Evolutionary conservation across 2,888 invertebrate species (phyloP).

Genomic region (Aproaerema taeniolella): DNA sequence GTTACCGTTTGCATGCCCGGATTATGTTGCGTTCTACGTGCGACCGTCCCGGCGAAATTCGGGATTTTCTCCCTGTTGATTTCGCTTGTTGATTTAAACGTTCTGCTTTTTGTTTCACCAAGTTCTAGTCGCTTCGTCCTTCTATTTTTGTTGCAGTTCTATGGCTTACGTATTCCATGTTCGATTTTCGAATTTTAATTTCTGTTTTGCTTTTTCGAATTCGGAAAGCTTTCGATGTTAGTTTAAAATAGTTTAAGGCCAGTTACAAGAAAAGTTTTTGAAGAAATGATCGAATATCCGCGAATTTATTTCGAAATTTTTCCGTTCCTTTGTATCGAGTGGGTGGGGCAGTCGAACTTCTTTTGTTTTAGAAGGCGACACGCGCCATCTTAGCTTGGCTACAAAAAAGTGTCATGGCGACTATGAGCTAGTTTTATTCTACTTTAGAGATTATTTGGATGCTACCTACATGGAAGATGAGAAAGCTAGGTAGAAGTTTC

Average conservation of each 20-base stretch:
- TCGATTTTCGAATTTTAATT: conserved; percentile 8
- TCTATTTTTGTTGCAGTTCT: conserved; percentile 19
- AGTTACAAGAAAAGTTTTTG: no score
- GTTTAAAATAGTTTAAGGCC: no score
- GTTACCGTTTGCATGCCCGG: conserved; percentile 71
- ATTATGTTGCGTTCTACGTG: conserved; percentile 50
- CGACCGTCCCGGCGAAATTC: conserved; percentile 36
- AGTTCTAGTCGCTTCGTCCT: no score
- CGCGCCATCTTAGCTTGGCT: conserved; percentile 71
- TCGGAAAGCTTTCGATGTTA: no score
- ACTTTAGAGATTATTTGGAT: conserved; percentile 25
- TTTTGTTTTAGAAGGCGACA: conserved; percentile 67
- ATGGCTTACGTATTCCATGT: conserved; percentile 19
- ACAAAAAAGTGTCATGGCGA: conserved; percentile 74
- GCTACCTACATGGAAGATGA: conserved; percentile 1
- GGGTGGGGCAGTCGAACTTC: conserved; percentile 61
- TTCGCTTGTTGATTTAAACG: conserved; percentile 33
- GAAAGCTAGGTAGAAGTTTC: no score
- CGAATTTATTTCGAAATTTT: background rate
- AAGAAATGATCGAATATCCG: no score
- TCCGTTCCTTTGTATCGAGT: conserved; percentile 26
- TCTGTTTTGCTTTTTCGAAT: conserved; percentile 11
- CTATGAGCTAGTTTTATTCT: conserved; percentile 39
- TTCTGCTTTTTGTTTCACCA: conserved; percentile 24
- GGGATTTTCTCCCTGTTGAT: conserved; percentile 46